Conservation (phyloP, 2,113 vertebrate species). For the Hassar affinis region DNA sequence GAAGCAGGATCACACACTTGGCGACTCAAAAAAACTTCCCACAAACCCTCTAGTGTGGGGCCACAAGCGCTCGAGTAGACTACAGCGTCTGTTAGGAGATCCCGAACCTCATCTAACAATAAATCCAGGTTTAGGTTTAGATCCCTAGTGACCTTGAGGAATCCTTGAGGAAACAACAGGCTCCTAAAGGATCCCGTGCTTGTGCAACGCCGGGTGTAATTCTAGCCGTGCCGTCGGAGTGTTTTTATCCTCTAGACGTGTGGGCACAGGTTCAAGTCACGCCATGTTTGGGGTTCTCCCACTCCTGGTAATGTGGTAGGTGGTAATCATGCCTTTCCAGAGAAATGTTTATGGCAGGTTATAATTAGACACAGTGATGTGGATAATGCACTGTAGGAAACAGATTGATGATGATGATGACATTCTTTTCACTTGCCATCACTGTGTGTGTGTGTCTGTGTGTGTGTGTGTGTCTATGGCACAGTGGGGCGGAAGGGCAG, state of each 20-base stretch:
- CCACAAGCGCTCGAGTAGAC: background rate
- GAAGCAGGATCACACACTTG: no score
- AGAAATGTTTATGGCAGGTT: background rate
- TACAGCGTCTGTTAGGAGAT: background rate
- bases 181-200: background rate
- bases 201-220: background rate
- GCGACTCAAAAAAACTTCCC: no score
- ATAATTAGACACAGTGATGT: slow-evolving; percentile 20
- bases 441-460: background rate
- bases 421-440: slow-evolving; percentile 31
- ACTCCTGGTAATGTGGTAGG: background rate
- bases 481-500: background rate
- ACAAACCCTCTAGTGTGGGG: no score
- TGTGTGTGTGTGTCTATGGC: background rate
- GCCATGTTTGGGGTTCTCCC: slow-evolving; percentile 24
- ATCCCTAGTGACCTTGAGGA: background rate
- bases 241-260: background rate
- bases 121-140: background rate
- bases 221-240: background rate
- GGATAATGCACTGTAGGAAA: background rate
- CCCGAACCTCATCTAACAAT: background rate
- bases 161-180: background rate
- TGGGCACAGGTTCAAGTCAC: slow-evolving; percentile 1
- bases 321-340: background rate
- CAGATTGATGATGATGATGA: no score